Base-by-base conservation (phyloP, 37 sponge, comb jelly and placozoan species). In the Dysidea cf. avara region DNA sequence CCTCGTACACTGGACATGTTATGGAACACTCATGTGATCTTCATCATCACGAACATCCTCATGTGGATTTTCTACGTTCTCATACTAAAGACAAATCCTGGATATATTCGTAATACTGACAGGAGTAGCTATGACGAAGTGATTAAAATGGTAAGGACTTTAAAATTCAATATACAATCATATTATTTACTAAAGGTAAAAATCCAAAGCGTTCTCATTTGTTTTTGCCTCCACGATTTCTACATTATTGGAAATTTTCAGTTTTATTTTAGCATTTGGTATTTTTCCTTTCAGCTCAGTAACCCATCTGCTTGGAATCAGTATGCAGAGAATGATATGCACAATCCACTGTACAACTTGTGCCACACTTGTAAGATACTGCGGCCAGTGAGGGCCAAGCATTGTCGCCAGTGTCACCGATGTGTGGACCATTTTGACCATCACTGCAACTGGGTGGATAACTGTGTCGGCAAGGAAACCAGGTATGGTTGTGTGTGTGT, bases 391-490 rank as follows among this genome's bases (percentile, higher is more conserved):
- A 38, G 96, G 12, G 80, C 88, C 49, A 90, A 86, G 63, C 96
- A 95, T 83, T 95, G 96, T 53, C 76, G 90, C 0, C 63, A 74
- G 62, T 95, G 96, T 49, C 77, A 91, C 53, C 66, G 72, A 24
- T 95, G 96, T 67, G 90, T 95, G 52, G 81, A 89, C 61, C 89
- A 77, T 28, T 87, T 88, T 40, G 96, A 95, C 73, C 96, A 95
- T 64, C 96, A 95, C 67, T 95, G 96, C 64, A 83, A 74, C 57
- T 95, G 92, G 92, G 52, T 95, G 22, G 81, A 83, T 56, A 88
- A 91, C 75, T 95, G 96, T 61, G 77, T 95, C 43, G 96, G 96
- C 1, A 66, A 60, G 16, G 71, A 74, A 4, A 95, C 92, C 62
- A 87, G 93, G 90, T 90, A 48, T 53, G 61, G 14, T 13, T 49